These are phyloP conservation scores for Platycercus adscitus DNA, from an alignment of 2,113 vertebrate species.

Conservation along the genomic window DNA sequence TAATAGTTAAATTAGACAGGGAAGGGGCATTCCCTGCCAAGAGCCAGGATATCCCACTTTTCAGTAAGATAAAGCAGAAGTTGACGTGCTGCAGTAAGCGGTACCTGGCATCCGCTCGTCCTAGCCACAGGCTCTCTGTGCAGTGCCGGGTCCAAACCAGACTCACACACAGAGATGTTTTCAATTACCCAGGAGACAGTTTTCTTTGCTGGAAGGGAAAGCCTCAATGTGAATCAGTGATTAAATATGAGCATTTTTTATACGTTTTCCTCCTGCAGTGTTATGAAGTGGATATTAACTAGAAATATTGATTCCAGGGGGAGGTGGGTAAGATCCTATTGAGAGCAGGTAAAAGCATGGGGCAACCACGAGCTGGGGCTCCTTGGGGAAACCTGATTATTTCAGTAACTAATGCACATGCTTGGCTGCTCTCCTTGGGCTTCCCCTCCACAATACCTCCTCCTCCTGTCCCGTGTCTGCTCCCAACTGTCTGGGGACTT, in stretches of 20 bases:
- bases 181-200: not conserved
- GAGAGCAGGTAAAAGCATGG: not conserved
- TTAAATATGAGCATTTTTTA: not conserved
- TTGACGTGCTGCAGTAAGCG: fast-evolving
- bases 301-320: not conserved
- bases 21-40: too few relatives aligned
- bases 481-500: not conserved
- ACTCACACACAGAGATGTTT: fast-evolving
- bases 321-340: not conserved
- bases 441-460: not conserved
- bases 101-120: fast-evolving
- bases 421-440: not conserved
- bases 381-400: not conserved
- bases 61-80: not conserved
- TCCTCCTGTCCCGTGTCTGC: fast-evolving
- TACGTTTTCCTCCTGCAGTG: not conserved
- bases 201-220: not conserved
- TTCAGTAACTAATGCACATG: fast-evolving
- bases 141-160: not conserved
- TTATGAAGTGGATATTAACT: not conserved
- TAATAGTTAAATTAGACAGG: too few relatives aligned
- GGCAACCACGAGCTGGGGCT: not conserved
- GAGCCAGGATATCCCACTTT: not conserved
- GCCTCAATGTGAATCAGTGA: not conserved
- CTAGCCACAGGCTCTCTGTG: not conserved